Conservation (phyloP, 2,888 invertebrate genomes). For the Agonum fuliginosum region DNA sequence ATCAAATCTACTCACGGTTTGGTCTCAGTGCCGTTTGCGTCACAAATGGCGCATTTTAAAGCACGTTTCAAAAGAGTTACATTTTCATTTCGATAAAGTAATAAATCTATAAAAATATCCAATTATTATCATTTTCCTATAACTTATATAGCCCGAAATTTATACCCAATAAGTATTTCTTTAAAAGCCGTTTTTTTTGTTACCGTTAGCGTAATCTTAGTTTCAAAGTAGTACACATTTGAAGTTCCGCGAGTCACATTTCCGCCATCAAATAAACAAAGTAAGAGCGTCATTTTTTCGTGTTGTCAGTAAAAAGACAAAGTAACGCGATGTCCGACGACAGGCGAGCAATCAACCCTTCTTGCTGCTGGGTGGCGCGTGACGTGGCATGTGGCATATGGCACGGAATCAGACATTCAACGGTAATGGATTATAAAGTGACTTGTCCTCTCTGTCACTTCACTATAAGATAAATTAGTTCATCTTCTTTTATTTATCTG, state of each 20-base stretch:
- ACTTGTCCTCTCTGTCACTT: conserved; percentile 22
- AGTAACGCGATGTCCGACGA: neutral
- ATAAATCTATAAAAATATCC: too few relatives aligned
- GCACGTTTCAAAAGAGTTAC: too few relatives aligned
- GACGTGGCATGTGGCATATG: neutral
- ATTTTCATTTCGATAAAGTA: too few relatives aligned
- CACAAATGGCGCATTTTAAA: too few relatives aligned
- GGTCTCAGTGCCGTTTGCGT: too few relatives aligned
- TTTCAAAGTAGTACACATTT: too few relatives aligned
- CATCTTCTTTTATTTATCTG: conserved; percentile 4
- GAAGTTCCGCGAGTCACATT: conserved; percentile 25
- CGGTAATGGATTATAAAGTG: conserved; percentile 43
- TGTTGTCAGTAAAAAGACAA: conserved; percentile 21
- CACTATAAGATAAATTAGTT: neutral
- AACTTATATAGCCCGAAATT: too few relatives aligned
- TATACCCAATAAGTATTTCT: too few relatives aligned
- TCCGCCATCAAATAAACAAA: conserved; percentile 6
- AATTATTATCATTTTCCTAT: too few relatives aligned
- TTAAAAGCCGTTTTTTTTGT: too few relatives aligned
- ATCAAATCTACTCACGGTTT: too few relatives aligned
- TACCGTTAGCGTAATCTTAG: too few relatives aligned
- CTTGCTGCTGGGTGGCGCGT: neutral
- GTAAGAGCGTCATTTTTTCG: conserved; percentile 18
- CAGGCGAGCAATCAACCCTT: conserved; percentile 1
- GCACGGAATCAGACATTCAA: conserved; percentile 5